Base-by-base conservation (phyloP, 2,888 invertebrate genomes). In the Brachylomia viminalis region DNA sequence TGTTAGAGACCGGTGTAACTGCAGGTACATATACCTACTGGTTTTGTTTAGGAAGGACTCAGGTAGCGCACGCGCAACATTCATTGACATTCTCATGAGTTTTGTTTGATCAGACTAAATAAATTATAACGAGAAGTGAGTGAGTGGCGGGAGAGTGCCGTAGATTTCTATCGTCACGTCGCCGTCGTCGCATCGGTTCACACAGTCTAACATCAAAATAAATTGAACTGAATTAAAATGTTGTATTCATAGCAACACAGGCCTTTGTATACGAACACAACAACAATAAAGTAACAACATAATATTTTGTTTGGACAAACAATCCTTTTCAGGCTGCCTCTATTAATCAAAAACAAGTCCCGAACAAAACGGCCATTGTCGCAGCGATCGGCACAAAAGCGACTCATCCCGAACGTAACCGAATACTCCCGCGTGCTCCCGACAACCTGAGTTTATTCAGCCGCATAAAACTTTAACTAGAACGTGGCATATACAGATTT, bases 391-490 rank as follows among this genome's bases (percentile, higher is more conserved):
- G 61, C 67, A 72, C 66, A 77, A 87, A 86, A 80, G 71, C 79
- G 64, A 75, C 75, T 79, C 71, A 74, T 74, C 62, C 86, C 83
- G 83, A 85, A 77, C 73, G 59, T 49, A 23, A 23, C 82, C 82
- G 82, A 85, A 64, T 56, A 27, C 45, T 47, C 10, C 79, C 79
- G 82, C 80, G 58, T 27, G 23, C 49, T 66, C 13, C 61, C 83
- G 72, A 70, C 66, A 62, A 74, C 72, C 69, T 73, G 71, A 75
- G 81, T 80, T 86, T 84, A 84, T 85, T 87, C 78, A 72, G 72
- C 38, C 71, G 65, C 75, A 86, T 88, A 85, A 88, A 88, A 86
- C 64, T 86, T 86, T 88, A 83, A 86, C 82, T 82, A 83, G 77
- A 62, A 77, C 74, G 62, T 47, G 70, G 69, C 67, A 79, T 73